Conservation (phyloP, 2,888 invertebrate genomes). For the Tetranychus truncatus region DNA sequence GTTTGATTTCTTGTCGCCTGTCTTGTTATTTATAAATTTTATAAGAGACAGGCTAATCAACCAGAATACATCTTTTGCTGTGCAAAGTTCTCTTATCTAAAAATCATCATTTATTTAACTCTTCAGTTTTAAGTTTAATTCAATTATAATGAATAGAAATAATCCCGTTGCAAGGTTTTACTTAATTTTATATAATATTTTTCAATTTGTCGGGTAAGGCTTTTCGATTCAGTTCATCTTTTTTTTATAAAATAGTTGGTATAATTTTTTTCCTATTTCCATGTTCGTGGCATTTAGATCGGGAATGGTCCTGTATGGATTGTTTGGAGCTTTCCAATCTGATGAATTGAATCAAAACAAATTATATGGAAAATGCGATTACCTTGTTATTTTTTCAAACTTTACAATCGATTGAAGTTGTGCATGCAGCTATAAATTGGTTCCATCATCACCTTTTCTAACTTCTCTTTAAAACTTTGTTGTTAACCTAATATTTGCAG, state of each 20-base stretch:
- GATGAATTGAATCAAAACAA: conserved; percentile 19
- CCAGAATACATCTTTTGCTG: too few relatives aligned
- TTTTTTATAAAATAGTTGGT: background rate
- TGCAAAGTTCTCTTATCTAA: too few relatives aligned
- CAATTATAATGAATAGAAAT: too few relatives aligned
- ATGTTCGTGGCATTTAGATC: conserved; percentile 37
- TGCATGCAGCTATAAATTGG: conserved; percentile 25
- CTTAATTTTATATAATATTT: conserved; percentile 49
- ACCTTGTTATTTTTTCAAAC: conserved; percentile 35
- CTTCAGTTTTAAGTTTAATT: too few relatives aligned
- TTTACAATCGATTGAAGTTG: conserved; percentile 23
- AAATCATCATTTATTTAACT: too few relatives aligned
- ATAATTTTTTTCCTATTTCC: conserved; percentile 7
- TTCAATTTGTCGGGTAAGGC: conserved; percentile 53
- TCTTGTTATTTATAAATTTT: too few relatives aligned
- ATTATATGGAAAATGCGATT: conserved; percentile 35
- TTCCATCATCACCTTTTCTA: conserved; percentile 32
- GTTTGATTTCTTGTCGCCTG: too few relatives aligned
- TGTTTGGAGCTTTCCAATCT: conserved; percentile 38
- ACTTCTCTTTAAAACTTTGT: conserved; percentile 68
- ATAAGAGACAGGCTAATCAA: too few relatives aligned
- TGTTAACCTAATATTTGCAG: too few relatives aligned
- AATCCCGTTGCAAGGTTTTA: conserved; percentile 39
- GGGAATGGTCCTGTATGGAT: conserved; percentile 46
- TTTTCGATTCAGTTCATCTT: conserved; percentile 21